Evolutionary conservation across 2,888 invertebrate species (phyloP).

Genomic region (Zeuzera pyrina): DNA sequence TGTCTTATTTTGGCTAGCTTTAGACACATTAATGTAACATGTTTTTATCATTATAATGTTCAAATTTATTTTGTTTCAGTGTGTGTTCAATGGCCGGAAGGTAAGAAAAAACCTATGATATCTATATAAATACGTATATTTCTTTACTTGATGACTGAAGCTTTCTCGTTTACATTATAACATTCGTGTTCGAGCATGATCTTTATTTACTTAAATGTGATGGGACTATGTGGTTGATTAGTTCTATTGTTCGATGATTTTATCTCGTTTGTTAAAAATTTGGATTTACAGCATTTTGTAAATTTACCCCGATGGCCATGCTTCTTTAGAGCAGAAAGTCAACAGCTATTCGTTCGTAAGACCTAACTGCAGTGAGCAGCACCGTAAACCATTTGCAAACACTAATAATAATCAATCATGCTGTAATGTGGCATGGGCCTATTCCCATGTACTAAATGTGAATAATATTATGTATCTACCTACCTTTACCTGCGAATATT

Average conservation of each 20-base stretch:
- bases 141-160: slow-evolving; percentile 36
- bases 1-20: slow-evolving; percentile 46
- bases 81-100: slow-evolving; percentile 94
- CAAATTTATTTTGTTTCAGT: slow-evolving; percentile 80
- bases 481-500: no score
- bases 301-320: slow-evolving; percentile 40
- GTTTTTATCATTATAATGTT: slow-evolving; percentile 4
- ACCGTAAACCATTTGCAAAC: no score
- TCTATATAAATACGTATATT: slow-evolving; percentile 21
- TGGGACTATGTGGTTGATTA: slow-evolving; percentile 57
- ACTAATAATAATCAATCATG: slow-evolving; percentile 18
- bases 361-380: slow-evolving; percentile 23
- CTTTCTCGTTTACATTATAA: slow-evolving; percentile 61
- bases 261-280: slow-evolving; percentile 40
- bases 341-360: slow-evolving; percentile 18
- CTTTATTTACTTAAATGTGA: slow-evolving; percentile 52
- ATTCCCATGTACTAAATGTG: slow-evolving; percentile 31
- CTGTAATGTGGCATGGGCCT: slow-evolving; percentile 49
- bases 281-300: slow-evolving; percentile 46
- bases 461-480: slow-evolving; percentile 31
- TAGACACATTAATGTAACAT: slow-evolving; percentile 4
- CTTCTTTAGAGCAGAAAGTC: slow-evolving; percentile 45
- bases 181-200: slow-evolving; percentile 66
- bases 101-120: slow-evolving; percentile 66
- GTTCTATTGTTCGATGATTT: slow-evolving; percentile 50